Base-by-base conservation (phyloP, 2,113 vertebrate genomes). In the Hassar affinis region DNA sequence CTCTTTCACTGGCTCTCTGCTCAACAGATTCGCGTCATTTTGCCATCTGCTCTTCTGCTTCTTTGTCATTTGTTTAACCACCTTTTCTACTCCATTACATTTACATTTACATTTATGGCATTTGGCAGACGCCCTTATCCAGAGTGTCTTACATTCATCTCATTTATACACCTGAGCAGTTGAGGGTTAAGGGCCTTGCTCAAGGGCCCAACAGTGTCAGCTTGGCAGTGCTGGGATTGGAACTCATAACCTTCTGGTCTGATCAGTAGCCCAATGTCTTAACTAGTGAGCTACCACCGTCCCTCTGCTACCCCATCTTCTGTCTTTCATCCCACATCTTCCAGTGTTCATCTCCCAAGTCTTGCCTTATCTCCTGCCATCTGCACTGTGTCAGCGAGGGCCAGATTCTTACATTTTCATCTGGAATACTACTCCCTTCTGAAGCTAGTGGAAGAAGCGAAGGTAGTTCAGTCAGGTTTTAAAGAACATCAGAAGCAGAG, bases 331-430 rank as follows among this genome's bases (percentile, higher is more conserved):
- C 2, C 25, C 14, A 27, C 30, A 0, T 64, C 15, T 33, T 64
- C n/a, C n/a, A n/a, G n/a, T n/a, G n/a, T n/a, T n/a, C n/a, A 30
- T 22, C 33, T 81, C 27, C 33, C 20, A 72, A 6, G 52, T 7
- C 45, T 69, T 45, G 0, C 35, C 2, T 22, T 62, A 18, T 61
- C 4, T 61, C 7, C 30, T 35, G 27, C 30, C 62, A 33, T 15
- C 27, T 17, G 61, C 42, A 79, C 18, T 54, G n/a, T 54, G 89
- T 92, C 90, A 80, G 64, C 86, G 85, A 88, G 78, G 84, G 88
- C 45, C 84, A 90, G 90, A 91, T 89, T 90, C 86, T 83, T 86
- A 88, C 5, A 15, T 2, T 61, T 62, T 61, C 25, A 47, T 62
- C 14, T n/a, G 35, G 22, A 61, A 42, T 27, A n/a, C n/a, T n/a